phyloP scores from a whole-genome alignment of 2,113 vertebrate species.

The Hippopotamus amphibius region DNA sequence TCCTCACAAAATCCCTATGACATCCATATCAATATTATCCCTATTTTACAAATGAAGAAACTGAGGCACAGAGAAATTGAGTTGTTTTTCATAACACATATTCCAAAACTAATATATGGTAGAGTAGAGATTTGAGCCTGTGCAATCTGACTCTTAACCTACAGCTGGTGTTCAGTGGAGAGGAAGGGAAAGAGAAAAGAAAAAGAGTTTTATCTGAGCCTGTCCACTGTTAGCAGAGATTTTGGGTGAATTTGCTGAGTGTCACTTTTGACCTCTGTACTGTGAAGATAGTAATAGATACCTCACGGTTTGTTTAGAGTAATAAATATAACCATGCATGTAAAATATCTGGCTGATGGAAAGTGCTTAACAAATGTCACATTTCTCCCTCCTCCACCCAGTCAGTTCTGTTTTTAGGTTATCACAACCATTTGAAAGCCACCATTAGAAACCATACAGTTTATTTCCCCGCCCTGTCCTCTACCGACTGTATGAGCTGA shows the following conservation, averaged over 20 bases:
- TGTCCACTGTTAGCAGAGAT: neutral
- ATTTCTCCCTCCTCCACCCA: neutral
- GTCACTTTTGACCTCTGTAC: neutral
- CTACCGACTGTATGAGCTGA: neutral
- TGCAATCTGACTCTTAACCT: neutral
- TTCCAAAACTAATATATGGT: neutral
- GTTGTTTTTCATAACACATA: neutral
- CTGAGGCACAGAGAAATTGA: neutral
- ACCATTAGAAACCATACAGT: neutral
- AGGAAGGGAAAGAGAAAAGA: neutral
- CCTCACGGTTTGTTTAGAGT: neutral
- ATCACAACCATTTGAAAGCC: neutral
- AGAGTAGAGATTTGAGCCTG: neutral
- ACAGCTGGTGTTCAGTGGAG: neutral
- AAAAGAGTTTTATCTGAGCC: neutral
- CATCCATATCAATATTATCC: neutral
- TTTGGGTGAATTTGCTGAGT: neutral
- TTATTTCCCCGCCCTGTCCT: neutral
- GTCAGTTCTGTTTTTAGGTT: neutral
- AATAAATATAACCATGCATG: neutral
- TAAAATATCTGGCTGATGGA: neutral
- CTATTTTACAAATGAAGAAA: conserved; percentile 51
- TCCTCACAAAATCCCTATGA: neutral
- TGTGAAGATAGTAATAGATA: neutral
- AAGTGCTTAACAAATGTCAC: neutral